Evolutionary conservation across 2,113 vertebrate genomes (phyloP).

Genomic region (Anoura caudifer): DNA sequence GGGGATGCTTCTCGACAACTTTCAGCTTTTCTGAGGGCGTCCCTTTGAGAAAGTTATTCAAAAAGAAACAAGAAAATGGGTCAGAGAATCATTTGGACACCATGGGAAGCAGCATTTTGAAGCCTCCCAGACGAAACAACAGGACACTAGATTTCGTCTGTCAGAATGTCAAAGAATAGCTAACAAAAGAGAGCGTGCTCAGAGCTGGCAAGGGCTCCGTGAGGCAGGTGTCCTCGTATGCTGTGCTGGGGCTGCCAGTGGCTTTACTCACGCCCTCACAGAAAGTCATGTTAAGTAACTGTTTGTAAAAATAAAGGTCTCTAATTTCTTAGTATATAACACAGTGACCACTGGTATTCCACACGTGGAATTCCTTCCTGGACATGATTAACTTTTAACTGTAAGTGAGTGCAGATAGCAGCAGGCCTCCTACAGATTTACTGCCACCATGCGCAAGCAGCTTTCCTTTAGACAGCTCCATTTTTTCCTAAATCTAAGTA

Average conservation of each 20-base stretch:
- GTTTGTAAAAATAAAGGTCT: not conserved
- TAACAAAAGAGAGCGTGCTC: not conserved
- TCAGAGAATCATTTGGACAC: not conserved
- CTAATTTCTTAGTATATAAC: not conserved
- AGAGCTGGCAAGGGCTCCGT: fast-evolving
- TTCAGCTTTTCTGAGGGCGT: not conserved
- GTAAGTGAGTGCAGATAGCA: constrained; percentile 21
- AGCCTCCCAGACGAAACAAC: not conserved
- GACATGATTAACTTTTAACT: not conserved
- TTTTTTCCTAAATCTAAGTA: constrained; percentile 50
- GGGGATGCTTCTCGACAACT: not conserved
- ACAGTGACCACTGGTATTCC: not conserved
- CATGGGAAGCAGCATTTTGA: not conserved
- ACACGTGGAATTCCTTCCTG: not conserved
- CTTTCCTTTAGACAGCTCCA: constrained; percentile 59
- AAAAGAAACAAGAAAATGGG: not conserved
- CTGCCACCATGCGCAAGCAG: constrained; percentile 22
- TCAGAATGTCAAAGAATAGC: not conserved
- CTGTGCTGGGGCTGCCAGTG: not conserved
- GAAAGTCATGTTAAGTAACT: not conserved
- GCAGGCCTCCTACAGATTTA: constrained; percentile 46
- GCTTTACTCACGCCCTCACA: not conserved
- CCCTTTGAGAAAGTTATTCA: not conserved
- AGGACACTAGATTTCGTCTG: not conserved
- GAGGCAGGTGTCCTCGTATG: fast-evolving